phyloP scores from a whole-genome alignment of 2,113 vertebrate genomes.

The Trematocara zebra region DNA sequence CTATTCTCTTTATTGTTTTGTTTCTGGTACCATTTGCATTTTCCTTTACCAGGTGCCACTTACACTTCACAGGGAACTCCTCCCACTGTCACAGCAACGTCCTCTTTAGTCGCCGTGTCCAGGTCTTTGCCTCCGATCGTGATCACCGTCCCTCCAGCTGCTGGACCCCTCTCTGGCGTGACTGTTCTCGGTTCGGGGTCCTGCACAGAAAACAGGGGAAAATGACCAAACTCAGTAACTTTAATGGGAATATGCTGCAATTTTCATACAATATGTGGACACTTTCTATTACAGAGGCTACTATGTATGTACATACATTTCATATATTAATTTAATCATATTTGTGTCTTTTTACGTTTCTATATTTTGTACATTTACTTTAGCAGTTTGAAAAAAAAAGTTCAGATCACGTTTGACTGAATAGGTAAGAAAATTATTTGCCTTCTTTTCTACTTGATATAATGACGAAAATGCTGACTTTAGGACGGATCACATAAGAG shows the following conservation, averaged over 20 bases:
- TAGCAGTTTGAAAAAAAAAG: not conserved
- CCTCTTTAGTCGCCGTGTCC: conserved; percentile 82
- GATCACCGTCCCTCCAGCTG: conserved; percentile 83
- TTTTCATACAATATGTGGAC: not conserved
- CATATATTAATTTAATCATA: not conserved
- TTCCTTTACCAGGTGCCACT: conserved; percentile 28
- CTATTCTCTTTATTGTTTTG: not conserved
- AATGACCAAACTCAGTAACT: not conserved
- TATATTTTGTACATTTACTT: not conserved
- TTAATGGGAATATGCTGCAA: not conserved
- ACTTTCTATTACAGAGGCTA: not conserved
- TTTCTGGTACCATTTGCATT: not conserved
- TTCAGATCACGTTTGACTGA: not conserved
- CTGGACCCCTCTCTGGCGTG: conserved; percentile 77
- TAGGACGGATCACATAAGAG: not conserved
- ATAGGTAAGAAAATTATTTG: not conserved
- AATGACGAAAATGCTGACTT: not conserved
- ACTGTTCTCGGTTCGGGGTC: conserved; percentile 74
- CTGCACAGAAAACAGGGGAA: conserved; percentile 50
- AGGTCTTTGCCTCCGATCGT: conserved; percentile 80
- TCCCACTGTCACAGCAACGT: conserved; percentile 76
- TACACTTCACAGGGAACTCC: conserved; percentile 83
- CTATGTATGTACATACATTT: not conserved
- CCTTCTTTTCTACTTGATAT: not conserved
- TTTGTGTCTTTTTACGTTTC: not conserved